phyloP scores from a whole-genome alignment of 2,888 invertebrate species.

The Thera obeliscata region DNA sequence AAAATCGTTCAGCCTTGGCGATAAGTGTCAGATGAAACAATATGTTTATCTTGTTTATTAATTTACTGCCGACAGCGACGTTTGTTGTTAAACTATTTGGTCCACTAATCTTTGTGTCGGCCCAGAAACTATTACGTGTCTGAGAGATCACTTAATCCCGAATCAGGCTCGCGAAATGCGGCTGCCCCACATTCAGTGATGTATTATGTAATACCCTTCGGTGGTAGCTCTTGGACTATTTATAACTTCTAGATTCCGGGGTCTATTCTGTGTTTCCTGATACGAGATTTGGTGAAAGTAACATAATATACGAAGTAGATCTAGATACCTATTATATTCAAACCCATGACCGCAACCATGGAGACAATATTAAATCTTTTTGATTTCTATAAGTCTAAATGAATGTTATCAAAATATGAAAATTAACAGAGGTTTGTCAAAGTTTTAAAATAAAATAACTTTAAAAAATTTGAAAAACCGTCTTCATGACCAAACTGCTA shows the following conservation, averaged over 20 bases:
- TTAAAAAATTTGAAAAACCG: too few species aligned
- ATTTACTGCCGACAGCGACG: conserved; percentile 23
- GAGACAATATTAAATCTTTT: background rate
- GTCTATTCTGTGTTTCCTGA: background rate
- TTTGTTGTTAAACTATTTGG: conserved; percentile 31
- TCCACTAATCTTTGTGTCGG: conserved; percentile 48
- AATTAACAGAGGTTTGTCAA: too few species aligned
- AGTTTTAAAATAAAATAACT: too few species aligned
- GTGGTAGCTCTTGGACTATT: conserved; percentile 30
- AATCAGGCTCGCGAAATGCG: conserved; percentile 46
- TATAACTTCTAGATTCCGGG: conserved; percentile 8
- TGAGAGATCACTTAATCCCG: conserved; percentile 51
- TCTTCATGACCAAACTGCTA: too few species aligned
- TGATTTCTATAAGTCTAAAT: background rate
- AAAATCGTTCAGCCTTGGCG: conserved; percentile 17
- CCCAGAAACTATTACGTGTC: conserved; percentile 48
- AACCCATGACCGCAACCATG: too few species aligned
- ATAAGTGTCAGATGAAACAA: conserved; percentile 7
- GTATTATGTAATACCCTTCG: conserved; percentile 41
- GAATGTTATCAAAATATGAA: background rate
- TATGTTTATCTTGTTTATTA: conserved; percentile 20
- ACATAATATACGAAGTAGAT: too few species aligned
- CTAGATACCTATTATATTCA: too few species aligned
- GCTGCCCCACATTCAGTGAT: conserved; percentile 45
- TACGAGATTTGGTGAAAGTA: too few species aligned